Evolutionary conservation across 92 coral and sea anemone genomes (phyloP).

Genomic region (Bergia sp.): DNA sequence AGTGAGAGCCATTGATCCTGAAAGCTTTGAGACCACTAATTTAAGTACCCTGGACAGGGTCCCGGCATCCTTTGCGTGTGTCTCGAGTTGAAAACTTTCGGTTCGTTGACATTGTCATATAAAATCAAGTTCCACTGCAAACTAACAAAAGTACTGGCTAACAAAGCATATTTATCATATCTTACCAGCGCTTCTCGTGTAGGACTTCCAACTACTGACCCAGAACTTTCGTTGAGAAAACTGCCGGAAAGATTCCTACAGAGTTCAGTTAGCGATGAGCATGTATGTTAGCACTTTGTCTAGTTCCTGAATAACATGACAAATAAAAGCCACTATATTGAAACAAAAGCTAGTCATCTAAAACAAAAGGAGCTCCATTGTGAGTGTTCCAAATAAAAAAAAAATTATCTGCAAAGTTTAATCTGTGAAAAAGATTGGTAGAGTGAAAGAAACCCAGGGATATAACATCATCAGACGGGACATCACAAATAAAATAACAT

Average conservation of each 20-base stretch:
- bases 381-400: background rate
- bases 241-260: conserved; percentile 73
- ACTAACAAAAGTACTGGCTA: background rate
- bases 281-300: background rate
- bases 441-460: too few species aligned
- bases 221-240: conserved; percentile 72
- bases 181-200: conserved; percentile 94
- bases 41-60: too few species aligned
- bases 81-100: too few species aligned
- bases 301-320: background rate
- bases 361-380: background rate
- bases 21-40: too few species aligned
- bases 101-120: too few species aligned
- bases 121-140: background rate
- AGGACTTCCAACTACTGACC: conserved; percentile 75
- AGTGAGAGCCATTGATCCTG: background rate
- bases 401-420: background rate
- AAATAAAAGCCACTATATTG: background rate
- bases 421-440: too few species aligned
- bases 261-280: background rate
- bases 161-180: background rate
- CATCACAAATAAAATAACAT: too few species aligned
- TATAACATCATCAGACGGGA: too few species aligned
- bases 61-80: too few species aligned
- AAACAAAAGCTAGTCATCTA: background rate